Conservation (phyloP, 2,113 vertebrate species). For the Taxidea taxus region DNA sequence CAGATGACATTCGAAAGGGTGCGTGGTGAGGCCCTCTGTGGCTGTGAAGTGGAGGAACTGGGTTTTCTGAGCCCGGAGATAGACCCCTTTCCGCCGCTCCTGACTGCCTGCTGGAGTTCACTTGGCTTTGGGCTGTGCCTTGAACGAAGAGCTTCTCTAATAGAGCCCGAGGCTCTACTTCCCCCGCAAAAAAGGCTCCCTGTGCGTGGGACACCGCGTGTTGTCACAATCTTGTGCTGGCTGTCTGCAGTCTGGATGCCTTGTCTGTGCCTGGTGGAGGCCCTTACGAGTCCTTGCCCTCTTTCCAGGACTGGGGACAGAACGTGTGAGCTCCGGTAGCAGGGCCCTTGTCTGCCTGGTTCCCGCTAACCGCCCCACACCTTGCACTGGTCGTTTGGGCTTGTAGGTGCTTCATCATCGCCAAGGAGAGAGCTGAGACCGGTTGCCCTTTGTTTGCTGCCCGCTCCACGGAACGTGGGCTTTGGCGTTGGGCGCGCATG, state of each 20-base stretch:
- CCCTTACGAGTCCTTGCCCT: not conserved
- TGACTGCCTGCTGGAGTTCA: not conserved
- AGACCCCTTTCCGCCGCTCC: not conserved
- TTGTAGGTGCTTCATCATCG: rapidly evolving
- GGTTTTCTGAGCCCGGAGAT: not conserved
- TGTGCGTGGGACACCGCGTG: rapidly evolving
- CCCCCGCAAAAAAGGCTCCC: not conserved
- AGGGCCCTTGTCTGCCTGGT: not conserved
- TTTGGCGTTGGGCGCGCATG: not conserved
- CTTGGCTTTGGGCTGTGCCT: not conserved
- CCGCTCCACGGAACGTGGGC: not conserved
- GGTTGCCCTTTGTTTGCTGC: not conserved
- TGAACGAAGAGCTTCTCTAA: not conserved
- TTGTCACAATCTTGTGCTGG: not conserved
- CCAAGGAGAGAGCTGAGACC: not conserved
- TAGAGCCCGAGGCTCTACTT: not conserved
- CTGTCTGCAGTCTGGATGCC: not conserved
- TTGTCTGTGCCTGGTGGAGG: not conserved
- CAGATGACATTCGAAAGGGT: not conserved
- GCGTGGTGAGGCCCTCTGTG: not conserved
- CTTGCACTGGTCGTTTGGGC: not conserved
- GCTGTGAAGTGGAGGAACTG: not conserved
- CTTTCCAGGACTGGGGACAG: not conserved
- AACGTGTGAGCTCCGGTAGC: not conserved
- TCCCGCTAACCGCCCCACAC: not conserved